Evolutionary conservation across 2,797 vertebrate genomes (phyloP), one percentile per base, ranked within the genome.

Genomic region (Mormyrus hasselquistii): DNA sequence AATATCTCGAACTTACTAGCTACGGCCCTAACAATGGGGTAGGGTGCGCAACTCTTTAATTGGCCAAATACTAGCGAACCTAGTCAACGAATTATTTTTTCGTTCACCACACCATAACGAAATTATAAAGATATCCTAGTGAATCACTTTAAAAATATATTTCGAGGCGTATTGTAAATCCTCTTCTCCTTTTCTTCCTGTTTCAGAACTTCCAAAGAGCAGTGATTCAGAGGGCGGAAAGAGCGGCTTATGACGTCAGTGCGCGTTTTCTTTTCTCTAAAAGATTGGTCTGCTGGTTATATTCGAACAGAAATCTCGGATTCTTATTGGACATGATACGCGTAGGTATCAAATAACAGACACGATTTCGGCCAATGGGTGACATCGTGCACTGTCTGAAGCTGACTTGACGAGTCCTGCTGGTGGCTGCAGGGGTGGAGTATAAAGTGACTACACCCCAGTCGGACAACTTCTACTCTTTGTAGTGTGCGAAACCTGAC

Each of bases 281-380:
- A 4, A 50, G 53, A 85, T 89, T 1, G 0, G 0, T 0, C 29
- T 0, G 16, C 3, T 93, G 90, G 90, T 90, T 91, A 0, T 2
- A 3, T 55, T 89, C 87, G 0, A 1, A 29, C 9, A 0, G 2
- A 2, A 55, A 5, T 89, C 0, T 49, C 34, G 12, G 4, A 76
- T 12, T 8, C 0, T 0, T 87, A 93, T 93, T 94, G 93, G 94
- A 87, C 90, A 38, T 4, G 57, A 50, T 34, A 3, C 82, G 6
- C 92, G 6, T 91, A 93, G 14, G 52, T 94, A 89, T 88, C 69
- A 55, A 53, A 57, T 79, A 12, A n/a, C 29, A n/a, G 34, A 53
- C 49, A 19, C 29, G 34, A 73, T n/a, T 82, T 53, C 6, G 34
- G 29, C 69, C 69, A 38, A 82, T 34, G 8, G 69, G 34, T 41